Base-by-base conservation (phyloP, 2,113 vertebrate species). In the Dicerorhinus sumatrensis region DNA sequence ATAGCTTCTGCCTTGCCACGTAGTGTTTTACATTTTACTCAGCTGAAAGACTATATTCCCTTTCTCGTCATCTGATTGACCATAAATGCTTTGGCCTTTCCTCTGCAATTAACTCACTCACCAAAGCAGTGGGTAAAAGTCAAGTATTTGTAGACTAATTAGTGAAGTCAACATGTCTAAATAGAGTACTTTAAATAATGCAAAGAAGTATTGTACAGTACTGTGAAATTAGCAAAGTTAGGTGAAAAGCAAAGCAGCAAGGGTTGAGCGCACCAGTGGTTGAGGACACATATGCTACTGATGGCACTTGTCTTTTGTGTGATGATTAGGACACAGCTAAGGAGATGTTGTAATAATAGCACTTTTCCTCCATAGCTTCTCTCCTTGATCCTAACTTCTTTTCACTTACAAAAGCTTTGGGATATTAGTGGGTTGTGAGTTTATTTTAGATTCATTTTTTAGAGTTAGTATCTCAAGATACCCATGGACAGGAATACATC, bases 11-110 rank as follows among this genome's bases (percentile, higher is more conserved):
- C 98, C 98, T 98, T 98, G 96, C 98, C 98, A 98, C 98, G 98
- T 98, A 98, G 98, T 98, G 98, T 98, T 98, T 98, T 99, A 98
- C 98, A 98, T 99, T 99, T 99, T 98, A 98, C 97, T 99, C 2
- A 39, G 96, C 98, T 98, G 94, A 98, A 98, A 98, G 98, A 97
- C 98, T 98, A 97, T 98, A 98, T 98, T 98, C 98, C 97, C 98
- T 98, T 97, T 98, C 98, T 98, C 89, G 20, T 98, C 98, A 97
- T 98, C 98, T 99, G 98, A 99, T 99, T 99, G 99, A 99, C 98
- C 97, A 97, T 98, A 98, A 99, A 98, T 98, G 98, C 98, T 98
- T 98, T 98, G 98, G 98, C 98, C 98, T 99, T 98, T 98, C 98
- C 97, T 98, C 82, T 93, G 96, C 98, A 98, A 98, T 99, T 99